A percentile compares a stretch with the other conserved stretches of the same genome.
phyloP scores from a whole-genome alignment of 2,888 invertebrate genomes.

The Frankliniella intonsa region DNA sequence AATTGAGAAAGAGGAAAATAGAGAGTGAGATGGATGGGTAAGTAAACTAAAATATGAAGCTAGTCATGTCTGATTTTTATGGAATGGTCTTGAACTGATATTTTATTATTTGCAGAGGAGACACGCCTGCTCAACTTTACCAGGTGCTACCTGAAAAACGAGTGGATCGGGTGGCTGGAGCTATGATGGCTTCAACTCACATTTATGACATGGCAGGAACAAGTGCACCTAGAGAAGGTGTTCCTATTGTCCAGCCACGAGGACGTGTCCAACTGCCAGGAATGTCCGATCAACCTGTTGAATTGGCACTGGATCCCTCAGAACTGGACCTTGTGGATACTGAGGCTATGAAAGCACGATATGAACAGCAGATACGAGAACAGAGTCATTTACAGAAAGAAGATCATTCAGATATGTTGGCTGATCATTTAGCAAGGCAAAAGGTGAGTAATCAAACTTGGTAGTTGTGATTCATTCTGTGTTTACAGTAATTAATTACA shows the following conservation, averaged over 20 bases:
- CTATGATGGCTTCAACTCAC: slow-evolving; percentile 98
- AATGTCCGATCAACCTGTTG: slow-evolving; percentile 63
- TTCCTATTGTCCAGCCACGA: slow-evolving; percentile 34
- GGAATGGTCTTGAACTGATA: too few relatives aligned
- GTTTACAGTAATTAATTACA: slow-evolving; percentile 15
- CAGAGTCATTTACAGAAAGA: slow-evolving; percentile 84
- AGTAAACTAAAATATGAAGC: slow-evolving; percentile 39
- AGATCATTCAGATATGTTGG: slow-evolving; percentile 97
- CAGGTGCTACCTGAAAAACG: slow-evolving; percentile 94
- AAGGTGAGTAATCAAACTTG: slow-evolving; percentile 60
- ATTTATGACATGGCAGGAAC: slow-evolving; percentile 88
- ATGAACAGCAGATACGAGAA: slow-evolving; percentile 93
- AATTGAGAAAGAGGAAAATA: slow-evolving; percentile 92
- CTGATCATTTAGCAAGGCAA: slow-evolving; percentile 94
- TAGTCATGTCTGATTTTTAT: too few relatives aligned
- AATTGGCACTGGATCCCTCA: slow-evolving; percentile 94
- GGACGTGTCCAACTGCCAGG: slow-evolving; percentile 45
- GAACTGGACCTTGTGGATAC: slow-evolving; percentile 90
- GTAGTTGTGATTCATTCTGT: slow-evolving; percentile 28
- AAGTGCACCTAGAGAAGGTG: slow-evolving; percentile 39
- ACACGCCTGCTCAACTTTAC: slow-evolving; percentile 84
- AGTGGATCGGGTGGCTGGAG: slow-evolving; percentile 77
- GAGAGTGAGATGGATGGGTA: slow-evolving; percentile 94
- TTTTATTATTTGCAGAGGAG: slow-evolving; percentile 56
- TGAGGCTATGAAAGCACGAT: slow-evolving; percentile 91